Conservation (phyloP, 2,888 invertebrate genomes). For the Cephalotes varians region DNA sequence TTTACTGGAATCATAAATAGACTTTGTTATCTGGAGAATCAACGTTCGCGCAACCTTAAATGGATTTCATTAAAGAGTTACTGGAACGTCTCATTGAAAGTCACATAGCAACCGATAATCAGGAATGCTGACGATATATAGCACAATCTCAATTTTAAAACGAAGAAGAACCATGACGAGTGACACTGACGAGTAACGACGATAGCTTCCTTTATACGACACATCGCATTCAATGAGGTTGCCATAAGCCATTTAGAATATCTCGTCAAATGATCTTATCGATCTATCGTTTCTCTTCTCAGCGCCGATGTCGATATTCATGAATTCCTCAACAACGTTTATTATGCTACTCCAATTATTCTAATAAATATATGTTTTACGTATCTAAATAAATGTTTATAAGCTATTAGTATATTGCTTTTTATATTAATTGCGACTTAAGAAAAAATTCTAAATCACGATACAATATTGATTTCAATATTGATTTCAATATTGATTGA, state of each 20-base stretch:
- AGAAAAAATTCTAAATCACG: background rate
- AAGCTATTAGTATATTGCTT: background rate
- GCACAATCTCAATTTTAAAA: slow-evolving; percentile 32
- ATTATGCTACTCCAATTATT: slow-evolving; percentile 31
- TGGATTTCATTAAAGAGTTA: slow-evolving; percentile 22
- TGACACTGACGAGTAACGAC: slow-evolving; percentile 18
- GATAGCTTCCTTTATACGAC: slow-evolving; percentile 3
- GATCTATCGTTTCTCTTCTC: slow-evolving; percentile 12
- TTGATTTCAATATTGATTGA: background rate
- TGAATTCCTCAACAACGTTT: slow-evolving; percentile 1
- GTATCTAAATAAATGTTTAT: background rate
- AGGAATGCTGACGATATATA: background rate
- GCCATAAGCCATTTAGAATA: slow-evolving; percentile 16
- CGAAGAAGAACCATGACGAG: background rate
- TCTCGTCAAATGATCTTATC: background rate
- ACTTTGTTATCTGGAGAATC: background rate
- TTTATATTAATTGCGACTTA: background rate
- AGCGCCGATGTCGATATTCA: slow-evolving; percentile 5
- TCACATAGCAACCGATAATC: slow-evolving; percentile 2
- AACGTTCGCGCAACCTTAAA: background rate
- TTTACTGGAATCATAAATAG: background rate
- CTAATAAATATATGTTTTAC: slow-evolving; percentile 23
- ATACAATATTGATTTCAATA: background rate
- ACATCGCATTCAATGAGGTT: slow-evolving; percentile 15
- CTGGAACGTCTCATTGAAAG: slow-evolving; percentile 15